Percentiles rank a stretch among this genome's conserved stretches.
phyloP scores from a whole-genome alignment of 2,888 invertebrate genomes.

The Platycnemis pennipes region DNA sequence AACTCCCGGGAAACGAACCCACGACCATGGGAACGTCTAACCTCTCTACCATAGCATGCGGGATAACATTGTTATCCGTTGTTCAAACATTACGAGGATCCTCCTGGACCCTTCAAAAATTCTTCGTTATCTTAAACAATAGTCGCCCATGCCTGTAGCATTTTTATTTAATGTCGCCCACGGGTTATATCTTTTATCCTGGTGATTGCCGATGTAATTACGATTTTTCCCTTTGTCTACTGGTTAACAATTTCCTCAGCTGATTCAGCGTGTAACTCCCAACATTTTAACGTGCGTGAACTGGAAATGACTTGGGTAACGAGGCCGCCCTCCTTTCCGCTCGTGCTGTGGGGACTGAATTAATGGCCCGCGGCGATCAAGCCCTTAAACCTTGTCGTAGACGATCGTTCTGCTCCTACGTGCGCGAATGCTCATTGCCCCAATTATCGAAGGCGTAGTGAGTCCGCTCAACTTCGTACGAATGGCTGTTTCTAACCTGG shows the following conservation, averaged over 20 bases:
- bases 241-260: background rate
- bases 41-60: too few species aligned
- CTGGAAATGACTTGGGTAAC: background rate
- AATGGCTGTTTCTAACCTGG: background rate
- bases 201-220: too few species aligned
- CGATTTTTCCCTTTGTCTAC: too few species aligned
- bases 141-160: too few species aligned
- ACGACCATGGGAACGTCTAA: too few species aligned
- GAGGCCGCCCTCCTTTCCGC: background rate
- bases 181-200: too few species aligned
- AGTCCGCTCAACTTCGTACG: background rate
- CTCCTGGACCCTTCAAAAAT: too few species aligned
- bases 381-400: background rate
- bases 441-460: background rate
- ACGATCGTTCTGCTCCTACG: background rate
- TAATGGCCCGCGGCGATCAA: background rate
- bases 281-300: background rate
- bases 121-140: too few species aligned
- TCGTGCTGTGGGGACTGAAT: background rate
- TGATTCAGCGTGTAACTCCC: background rate
- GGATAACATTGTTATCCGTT: too few species aligned
- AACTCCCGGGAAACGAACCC: too few species aligned
- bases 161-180: too few species aligned
- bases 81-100: too few species aligned
- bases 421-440: background rate